These are phyloP conservation scores for Willowsia nigromaculata DNA, from an alignment of 2,888 invertebrate genomes.

Conservation along the genomic window DNA sequence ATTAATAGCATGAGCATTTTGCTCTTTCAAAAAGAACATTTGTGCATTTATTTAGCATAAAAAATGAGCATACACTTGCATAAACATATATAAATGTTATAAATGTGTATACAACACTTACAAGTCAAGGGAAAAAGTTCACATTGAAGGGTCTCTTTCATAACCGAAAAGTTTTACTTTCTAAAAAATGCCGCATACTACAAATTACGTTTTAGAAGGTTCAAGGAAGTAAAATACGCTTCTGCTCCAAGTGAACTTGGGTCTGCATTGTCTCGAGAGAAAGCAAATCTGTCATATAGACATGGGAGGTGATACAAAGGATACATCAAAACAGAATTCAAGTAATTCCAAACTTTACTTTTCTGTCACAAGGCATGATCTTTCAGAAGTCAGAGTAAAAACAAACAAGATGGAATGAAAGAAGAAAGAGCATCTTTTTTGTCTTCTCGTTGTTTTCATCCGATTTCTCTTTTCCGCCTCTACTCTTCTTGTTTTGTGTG, in stretches of 20 bases:
- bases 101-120: neutral
- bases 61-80: too few species aligned
- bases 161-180: neutral
- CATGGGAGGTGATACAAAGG: too few species aligned
- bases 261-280: too few species aligned
- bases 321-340: too few species aligned
- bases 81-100: too few species aligned
- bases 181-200: constrained; percentile 7
- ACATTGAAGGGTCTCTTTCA: neutral
- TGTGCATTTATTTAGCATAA: too few species aligned
- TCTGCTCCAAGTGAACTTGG: too few species aligned
- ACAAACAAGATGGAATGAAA: constrained; percentile 26
- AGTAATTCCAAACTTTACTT: neutral
- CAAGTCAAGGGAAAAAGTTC: neutral
- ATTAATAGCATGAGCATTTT: too few species aligned
- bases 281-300: too few species aligned
- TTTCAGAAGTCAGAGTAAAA: constrained; percentile 31
- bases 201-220: neutral
- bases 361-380: constrained; percentile 36
- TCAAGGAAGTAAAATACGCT: neutral
- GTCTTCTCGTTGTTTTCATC: neutral
- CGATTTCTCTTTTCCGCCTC: neutral
- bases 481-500: neutral
- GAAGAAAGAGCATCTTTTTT: constrained; percentile 22
- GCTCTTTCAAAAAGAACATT: too few species aligned